Evolutionary conservation across 2,113 vertebrate genomes (phyloP), one percentile per base, ranked within the genome.

Genomic region (Pseudolaguvia tuberculata): DNA sequence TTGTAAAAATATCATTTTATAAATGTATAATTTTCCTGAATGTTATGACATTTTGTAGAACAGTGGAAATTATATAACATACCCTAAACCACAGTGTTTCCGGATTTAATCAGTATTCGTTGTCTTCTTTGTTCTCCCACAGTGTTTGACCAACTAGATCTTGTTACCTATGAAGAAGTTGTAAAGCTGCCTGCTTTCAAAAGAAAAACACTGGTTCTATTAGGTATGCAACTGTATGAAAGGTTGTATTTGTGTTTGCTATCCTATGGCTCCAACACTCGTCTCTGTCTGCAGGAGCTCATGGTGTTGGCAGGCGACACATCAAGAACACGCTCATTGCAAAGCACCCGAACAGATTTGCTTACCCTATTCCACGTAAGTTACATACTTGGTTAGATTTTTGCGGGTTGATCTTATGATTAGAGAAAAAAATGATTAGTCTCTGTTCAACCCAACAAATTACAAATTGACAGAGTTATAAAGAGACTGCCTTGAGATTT

Each of bases 71-170:
- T 42, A 42, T 42, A 42, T 42, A 42, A 42, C 39, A 42, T 42
- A 42, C n/a, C n/a, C n/a, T n/a, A n/a, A n/a, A n/a, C n/a, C n/a
- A n/a, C n/a, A n/a, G n/a, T n/a, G n/a, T n/a, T n/a, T n/a, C n/a
- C n/a, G n/a, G n/a, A n/a, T n/a, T n/a, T 85, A 70, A 78, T 66
- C 72, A 68, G 78, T 80, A 77, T 84, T 71, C 29, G 82, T 72
- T 77, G 53, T 73, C 83, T 53, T 82, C 57, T 21, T 31, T 4
- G 1, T 14, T 74, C 31, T 71, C 25, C 61, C 92, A 62, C 90
- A 98, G 96, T 97, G 87, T 99, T 99, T 70, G 96, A 99, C 88
- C 96, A 98, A 99, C 93, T 99, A 99, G 96, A 99, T 86, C 94
- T 99, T 48, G 96, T 99, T 87, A 99, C 96, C 1, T 99, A 98